phyloP scores from a whole-genome alignment of 2,888 invertebrate genomes.

The Colletes collaris region DNA sequence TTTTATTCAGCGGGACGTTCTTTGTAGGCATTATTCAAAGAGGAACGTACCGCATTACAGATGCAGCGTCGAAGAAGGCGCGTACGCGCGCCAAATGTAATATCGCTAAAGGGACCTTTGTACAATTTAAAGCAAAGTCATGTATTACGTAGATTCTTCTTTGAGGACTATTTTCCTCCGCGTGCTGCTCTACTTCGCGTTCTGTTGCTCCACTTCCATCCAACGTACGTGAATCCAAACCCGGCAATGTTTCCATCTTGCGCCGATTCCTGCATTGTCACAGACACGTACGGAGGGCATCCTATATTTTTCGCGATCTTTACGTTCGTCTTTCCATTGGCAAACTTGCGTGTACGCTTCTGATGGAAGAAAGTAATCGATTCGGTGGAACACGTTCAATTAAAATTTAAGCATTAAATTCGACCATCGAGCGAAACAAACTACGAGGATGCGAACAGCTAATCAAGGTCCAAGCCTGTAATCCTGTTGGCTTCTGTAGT shows the following conservation, averaged over 20 bases:
- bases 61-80: constrained; percentile 36
- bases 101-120: constrained; percentile 60
- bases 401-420: constrained; percentile 16
- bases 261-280: constrained; percentile 6
- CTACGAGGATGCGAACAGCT: constrained; percentile 9
- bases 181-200: constrained; percentile 44
- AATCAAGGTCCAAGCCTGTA: constrained; percentile 36
- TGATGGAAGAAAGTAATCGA: too few relatives aligned
- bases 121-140: constrained; percentile 63
- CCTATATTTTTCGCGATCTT: not conserved
- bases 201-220: constrained; percentile 49
- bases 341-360: not conserved
- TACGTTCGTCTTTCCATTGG: not conserved
- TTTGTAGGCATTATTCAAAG: constrained; percentile 40
- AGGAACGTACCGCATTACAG: constrained; percentile 24
- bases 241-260: constrained; percentile 48
- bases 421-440: not conserved
- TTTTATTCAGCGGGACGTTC: constrained; percentile 9
- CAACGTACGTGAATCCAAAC: constrained; percentile 55
- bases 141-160: constrained; percentile 61
- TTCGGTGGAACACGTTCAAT: not conserved
- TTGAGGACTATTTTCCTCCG: constrained; percentile 54
- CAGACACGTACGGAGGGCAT: not conserved
- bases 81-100: constrained; percentile 37
- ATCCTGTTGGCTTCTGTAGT: constrained; percentile 35